phyloP scores from a whole-genome alignment of 1,140 invertebrate species.

The Cyclina sinensis region DNA sequence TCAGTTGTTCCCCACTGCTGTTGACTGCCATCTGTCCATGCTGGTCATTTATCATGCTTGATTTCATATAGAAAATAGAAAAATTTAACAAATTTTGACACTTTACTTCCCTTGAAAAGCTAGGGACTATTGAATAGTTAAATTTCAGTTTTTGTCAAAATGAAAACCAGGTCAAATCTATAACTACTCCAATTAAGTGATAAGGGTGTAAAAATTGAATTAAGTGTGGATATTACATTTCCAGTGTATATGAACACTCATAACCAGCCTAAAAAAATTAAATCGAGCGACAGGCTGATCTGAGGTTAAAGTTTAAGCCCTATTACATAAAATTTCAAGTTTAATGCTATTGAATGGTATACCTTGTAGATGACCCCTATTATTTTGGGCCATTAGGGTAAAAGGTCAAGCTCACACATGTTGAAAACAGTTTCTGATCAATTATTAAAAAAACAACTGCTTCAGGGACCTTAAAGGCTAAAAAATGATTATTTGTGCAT shows the following conservation, averaged over 20 bases:
- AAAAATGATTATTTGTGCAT: too few relatives aligned
- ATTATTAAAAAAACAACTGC: not conserved
- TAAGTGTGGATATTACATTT: not conserved
- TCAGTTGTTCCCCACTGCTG: not conserved
- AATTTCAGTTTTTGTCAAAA: not conserved
- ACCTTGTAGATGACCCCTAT: too few relatives aligned
- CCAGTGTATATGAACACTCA: too few relatives aligned
- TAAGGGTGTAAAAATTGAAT: slow-evolving; percentile 5
- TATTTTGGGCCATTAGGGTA: too few relatives aligned
- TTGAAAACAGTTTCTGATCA: not conserved
- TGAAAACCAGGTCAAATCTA: slow-evolving; percentile 3
- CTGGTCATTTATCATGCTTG: not conserved
- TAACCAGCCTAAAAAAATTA: too few relatives aligned
- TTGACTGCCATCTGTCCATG: not conserved
- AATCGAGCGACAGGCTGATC: too few relatives aligned
- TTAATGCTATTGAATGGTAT: too few relatives aligned
- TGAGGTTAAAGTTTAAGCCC: too few relatives aligned
- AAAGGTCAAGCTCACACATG: too few relatives aligned
- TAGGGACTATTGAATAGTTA: not conserved
- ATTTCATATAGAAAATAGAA: not conserved
- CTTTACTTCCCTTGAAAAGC: too few relatives aligned
- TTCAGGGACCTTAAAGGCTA: too few relatives aligned
- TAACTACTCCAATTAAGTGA: not conserved
- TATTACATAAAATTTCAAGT: too few relatives aligned
- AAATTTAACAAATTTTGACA: not conserved